Conservation (phyloP, 2,113 vertebrate species). For the Scopus umbretta region DNA sequence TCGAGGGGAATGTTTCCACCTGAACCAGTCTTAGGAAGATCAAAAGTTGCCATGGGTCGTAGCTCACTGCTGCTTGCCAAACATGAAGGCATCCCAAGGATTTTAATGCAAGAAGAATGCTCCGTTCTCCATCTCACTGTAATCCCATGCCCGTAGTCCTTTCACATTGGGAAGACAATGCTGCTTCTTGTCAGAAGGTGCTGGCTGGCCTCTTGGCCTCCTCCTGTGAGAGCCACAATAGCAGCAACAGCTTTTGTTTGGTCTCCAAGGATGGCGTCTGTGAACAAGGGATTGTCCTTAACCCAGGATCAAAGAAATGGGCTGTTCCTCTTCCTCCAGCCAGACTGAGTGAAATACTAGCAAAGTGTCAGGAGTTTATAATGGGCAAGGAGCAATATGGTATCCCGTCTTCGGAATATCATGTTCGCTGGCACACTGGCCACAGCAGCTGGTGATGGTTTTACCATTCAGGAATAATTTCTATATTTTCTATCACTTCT, state of each 20-base stretch:
- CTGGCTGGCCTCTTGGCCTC: neutral
- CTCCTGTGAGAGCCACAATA: accelerated
- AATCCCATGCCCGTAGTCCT: neutral
- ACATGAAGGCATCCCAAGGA: neutral
- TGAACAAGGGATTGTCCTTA: neutral
- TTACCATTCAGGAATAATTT: neutral
- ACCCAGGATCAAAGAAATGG: neutral
- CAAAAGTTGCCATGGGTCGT: neutral
- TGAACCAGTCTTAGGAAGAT: neutral
- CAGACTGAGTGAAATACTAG: neutral
- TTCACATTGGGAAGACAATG: neutral
- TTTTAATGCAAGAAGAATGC: neutral
- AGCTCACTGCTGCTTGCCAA: neutral
- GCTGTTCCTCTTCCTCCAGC: neutral
- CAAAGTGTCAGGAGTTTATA: neutral
- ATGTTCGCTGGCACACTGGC: neutral
- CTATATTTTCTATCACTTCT: neutral
- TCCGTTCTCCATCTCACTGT: neutral
- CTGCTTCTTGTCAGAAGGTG: neutral
- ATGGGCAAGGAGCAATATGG: neutral
- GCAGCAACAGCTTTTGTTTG: neutral
- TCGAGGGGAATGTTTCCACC: neutral
- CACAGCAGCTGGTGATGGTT: neutral
- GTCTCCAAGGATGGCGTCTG: neutral
- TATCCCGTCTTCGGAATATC: neutral